Percentiles rank a stretch among this genome's conserved stretches.
These are phyloP conservation scores for Leptopilina clavipes DNA, from an alignment of 1,140 invertebrate genomes.

Conservation along the genomic window DNA sequence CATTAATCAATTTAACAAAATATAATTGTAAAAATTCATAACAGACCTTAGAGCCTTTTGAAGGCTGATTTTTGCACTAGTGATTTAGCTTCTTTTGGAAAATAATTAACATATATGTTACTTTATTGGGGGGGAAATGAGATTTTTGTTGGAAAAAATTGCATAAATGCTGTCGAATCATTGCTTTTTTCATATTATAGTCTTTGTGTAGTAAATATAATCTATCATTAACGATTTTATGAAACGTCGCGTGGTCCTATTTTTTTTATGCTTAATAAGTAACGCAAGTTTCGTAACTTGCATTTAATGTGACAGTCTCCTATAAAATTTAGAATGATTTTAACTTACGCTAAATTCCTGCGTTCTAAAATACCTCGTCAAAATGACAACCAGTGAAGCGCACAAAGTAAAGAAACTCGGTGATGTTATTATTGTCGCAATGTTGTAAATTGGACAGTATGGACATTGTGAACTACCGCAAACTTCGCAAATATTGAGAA, in stretches of 20 bases:
- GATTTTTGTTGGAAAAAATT: neutral
- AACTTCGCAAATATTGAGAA: constrained; percentile 97
- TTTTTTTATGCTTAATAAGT: neutral
- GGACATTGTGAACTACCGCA: constrained; percentile 98
- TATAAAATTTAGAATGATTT: constrained; percentile 21
- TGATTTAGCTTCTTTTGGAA: no score
- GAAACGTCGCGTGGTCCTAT: neutral
- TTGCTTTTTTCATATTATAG: neutral
- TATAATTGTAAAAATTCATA: neutral
- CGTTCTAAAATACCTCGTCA: constrained; percentile 63
- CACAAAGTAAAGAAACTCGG: constrained; percentile 65
- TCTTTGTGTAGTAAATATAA: neutral
- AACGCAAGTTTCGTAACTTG: constrained; percentile 41
- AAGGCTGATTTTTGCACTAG: neutral
- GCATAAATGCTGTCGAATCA: neutral
- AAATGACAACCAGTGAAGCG: constrained; percentile 58
- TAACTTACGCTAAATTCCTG: constrained; percentile 63
- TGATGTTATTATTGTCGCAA: constrained; percentile 73
- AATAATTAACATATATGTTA: no score
- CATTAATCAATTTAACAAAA: constrained; percentile 14
- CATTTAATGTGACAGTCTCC: constrained; percentile 34
- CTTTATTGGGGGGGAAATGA: neutral
- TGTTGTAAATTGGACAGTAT: constrained; percentile 94
- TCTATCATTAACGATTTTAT: constrained; percentile 17
- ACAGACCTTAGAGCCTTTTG: neutral